These are phyloP conservation scores for Apamea monoglypha DNA, from an alignment of 2,888 invertebrate genomes.

Conservation along the genomic window DNA sequence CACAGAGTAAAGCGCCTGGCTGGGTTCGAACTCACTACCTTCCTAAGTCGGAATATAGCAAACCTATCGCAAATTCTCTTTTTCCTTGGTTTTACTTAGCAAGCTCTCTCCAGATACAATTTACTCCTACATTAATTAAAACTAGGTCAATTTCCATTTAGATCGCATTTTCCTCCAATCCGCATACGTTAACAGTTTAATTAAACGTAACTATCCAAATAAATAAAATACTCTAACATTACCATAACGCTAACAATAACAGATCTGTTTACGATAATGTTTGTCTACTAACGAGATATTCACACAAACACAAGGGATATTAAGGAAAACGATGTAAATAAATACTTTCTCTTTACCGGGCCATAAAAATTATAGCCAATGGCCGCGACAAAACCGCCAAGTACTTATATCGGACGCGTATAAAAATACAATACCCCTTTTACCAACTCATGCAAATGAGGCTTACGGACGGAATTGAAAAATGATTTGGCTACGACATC, in stretches of 20 bases:
- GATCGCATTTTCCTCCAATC: background rate
- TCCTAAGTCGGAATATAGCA: background rate
- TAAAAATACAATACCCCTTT: conserved; percentile 26
- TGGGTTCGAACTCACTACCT: background rate
- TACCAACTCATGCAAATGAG: conserved; percentile 39
- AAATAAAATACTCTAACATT: background rate
- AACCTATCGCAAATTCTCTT: background rate
- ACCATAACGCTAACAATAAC: conserved; percentile 13
- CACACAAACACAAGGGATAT: conserved; percentile 45
- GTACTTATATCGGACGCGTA: conserved; percentile 11
- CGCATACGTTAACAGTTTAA: background rate
- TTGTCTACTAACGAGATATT: conserved; percentile 15
- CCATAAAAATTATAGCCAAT: conserved; percentile 38
- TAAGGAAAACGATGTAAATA: conserved; percentile 47
- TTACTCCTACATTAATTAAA: conserved; percentile 4
- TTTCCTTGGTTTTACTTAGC: too few species aligned
- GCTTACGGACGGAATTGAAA: conserved; percentile 66
- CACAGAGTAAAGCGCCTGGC: background rate
- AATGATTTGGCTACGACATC: conserved; percentile 64
- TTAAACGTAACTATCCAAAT: conserved; percentile 4
- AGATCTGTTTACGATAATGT: conserved; percentile 22
- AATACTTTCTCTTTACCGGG: conserved; percentile 29
- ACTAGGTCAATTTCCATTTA: conserved; percentile 9
- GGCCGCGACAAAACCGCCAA: conserved; percentile 25
- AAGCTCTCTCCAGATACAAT: background rate